Evolutionary conservation across 2,888 invertebrate genomes (phyloP).

Genomic region (Tinea pellionella): DNA sequence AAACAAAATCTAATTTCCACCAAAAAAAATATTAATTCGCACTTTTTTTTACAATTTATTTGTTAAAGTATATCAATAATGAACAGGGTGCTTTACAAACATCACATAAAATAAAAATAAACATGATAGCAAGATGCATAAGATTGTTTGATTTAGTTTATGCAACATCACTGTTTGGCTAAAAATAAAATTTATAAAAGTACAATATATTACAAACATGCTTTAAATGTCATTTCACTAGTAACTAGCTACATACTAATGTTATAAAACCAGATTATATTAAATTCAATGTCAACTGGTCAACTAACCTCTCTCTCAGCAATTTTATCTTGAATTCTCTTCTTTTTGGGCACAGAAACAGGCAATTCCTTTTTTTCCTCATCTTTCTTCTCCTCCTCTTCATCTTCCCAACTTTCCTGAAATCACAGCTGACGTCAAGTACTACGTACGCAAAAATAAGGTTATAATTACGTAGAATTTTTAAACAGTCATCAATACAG

Average conservation of each 20-base stretch:
- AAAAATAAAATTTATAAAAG: too few species aligned
- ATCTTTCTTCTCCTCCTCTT: constrained; percentile 84
- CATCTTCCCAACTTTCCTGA: constrained; percentile 96
- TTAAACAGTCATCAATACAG: constrained; percentile 16
- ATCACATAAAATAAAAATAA: too few species aligned
- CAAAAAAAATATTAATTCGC: too few species aligned
- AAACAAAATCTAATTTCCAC: too few species aligned
- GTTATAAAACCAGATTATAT: too few species aligned
- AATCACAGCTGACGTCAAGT: constrained; percentile 24
- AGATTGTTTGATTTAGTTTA: too few species aligned
- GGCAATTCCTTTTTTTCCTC: constrained; percentile 74
- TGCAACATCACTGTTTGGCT: too few species aligned
- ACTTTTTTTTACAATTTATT: too few species aligned
- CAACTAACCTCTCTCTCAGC: constrained; percentile 84
- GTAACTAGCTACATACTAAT: too few species aligned
- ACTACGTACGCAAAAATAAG: constrained; percentile 29
- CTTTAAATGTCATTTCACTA: neutral
- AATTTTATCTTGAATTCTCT: constrained; percentile 81
- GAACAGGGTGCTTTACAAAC: too few species aligned
- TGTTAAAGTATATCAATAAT: too few species aligned
- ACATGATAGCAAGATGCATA: too few species aligned
- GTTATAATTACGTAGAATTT: constrained; percentile 35
- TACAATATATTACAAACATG: neutral
- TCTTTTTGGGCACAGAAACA: constrained; percentile 77
- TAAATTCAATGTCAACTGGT: constrained; percentile 8